phyloP scores from a whole-genome alignment of 2,113 vertebrate genomes.

The Mohoua ochrocephala region DNA sequence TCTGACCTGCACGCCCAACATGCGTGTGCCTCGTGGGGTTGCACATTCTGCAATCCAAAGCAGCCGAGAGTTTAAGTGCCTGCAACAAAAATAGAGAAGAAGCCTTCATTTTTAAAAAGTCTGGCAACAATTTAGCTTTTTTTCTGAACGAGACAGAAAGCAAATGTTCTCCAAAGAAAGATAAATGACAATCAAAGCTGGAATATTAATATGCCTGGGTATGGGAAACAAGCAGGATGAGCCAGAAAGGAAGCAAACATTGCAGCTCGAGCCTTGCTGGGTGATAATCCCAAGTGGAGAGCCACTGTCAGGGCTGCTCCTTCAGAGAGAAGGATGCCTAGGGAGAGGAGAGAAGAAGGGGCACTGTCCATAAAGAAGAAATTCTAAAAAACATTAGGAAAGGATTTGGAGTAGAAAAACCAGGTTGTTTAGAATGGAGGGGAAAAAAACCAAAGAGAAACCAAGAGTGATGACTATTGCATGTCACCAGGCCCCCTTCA shows the following conservation, averaged over 20 bases:
- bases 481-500: not conserved
- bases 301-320: not conserved
- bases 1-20: not conserved
- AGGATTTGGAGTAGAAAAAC: not conserved
- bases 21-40: not conserved
- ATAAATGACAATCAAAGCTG: not conserved
- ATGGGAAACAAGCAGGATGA: not conserved
- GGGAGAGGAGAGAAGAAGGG: not conserved
- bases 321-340: fast-evolving
- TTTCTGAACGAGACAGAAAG: not conserved
- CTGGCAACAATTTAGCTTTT: not conserved
- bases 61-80: not conserved
- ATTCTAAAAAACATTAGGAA: not conserved
- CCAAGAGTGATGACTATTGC: not conserved
- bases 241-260: not conserved
- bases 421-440: not conserved
- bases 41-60: not conserved
- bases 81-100: not conserved
- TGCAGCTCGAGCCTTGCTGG: not conserved
- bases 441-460: not conserved
- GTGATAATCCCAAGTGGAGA: not conserved
- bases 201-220: not conserved
- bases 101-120: not conserved
- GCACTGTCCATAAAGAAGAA: not conserved
- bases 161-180: not conserved